phyloP scores from a whole-genome alignment of 2,888 invertebrate genomes.

The Ethmia dodecea region DNA sequence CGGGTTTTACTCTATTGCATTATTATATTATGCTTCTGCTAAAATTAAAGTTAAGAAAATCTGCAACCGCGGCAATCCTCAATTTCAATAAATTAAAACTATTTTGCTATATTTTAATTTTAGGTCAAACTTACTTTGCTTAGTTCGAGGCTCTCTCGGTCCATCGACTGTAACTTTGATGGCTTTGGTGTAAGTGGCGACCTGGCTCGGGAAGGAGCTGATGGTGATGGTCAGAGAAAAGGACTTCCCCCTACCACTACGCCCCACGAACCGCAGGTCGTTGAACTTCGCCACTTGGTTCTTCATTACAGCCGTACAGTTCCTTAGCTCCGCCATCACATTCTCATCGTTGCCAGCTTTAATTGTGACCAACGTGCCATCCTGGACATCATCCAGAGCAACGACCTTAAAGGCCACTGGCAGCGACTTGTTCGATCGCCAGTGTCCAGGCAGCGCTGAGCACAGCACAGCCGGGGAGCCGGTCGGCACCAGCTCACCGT shows the following conservation, averaged over 20 bases:
- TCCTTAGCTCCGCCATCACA: conserved; percentile 95
- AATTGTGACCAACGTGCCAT: conserved; percentile 96
- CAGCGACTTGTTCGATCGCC: conserved; percentile 98
- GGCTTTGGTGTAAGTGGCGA: conserved; percentile 96
- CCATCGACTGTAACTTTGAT: conserved; percentile 99
- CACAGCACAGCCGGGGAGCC: conserved; percentile 97
- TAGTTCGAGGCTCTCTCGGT: conserved; percentile 97
- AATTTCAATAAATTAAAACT: no score
- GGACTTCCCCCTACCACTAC: conserved; percentile 96
- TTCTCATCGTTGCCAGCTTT: conserved; percentile 99
- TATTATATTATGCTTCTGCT: no score
- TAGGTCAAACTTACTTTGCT: conserved; percentile 88
- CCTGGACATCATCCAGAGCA: conserved; percentile 93
- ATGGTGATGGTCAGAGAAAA: conserved; percentile 97
- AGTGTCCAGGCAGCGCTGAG: conserved; percentile 95
- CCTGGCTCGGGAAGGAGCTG: conserved; percentile 85
- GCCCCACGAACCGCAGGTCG: conserved; percentile 97
- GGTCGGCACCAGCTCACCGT: conserved; percentile 95
- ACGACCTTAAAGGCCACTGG: conserved; percentile 98
- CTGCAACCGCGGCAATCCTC: no score
- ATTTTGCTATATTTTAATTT: neutral
- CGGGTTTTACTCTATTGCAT: no score
- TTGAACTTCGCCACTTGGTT: conserved; percentile 99
- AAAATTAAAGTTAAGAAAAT: no score
- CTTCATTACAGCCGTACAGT: conserved; percentile 96